Evolutionary conservation across 2,888 invertebrate genomes (phyloP).

Genomic region (Diaphora mendica): DNA sequence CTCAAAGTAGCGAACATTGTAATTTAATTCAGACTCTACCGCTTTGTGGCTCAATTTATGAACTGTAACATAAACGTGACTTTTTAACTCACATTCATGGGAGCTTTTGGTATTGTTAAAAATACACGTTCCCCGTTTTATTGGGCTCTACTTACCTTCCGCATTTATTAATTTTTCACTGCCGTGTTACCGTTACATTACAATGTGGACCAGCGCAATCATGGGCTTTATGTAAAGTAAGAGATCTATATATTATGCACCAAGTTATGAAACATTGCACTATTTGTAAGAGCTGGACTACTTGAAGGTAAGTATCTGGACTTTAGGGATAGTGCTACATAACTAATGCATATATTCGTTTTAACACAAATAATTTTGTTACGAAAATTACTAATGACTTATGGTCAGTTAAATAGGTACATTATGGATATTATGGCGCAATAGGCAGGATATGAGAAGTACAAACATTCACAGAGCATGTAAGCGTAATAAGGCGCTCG

Average conservation of each 20-base stretch:
- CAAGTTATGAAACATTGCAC: neutral
- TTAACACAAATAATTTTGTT: too few relatives aligned
- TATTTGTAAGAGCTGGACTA: neutral
- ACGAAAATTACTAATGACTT: too few relatives aligned
- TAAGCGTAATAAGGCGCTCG: too few relatives aligned
- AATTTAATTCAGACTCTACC: conserved; percentile 2
- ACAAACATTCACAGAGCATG: too few relatives aligned
- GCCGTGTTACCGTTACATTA: conserved; percentile 46
- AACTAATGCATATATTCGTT: too few relatives aligned
- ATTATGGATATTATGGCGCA: too few relatives aligned
- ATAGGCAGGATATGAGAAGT: too few relatives aligned
- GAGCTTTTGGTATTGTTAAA: conserved; percentile 19
- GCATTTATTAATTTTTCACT: conserved; percentile 41
- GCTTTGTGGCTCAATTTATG: conserved; percentile 1
- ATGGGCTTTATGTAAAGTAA: conserved; percentile 29
- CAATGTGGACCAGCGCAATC: conserved; percentile 40
- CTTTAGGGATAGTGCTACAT: neutral
- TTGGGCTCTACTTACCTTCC: conserved; percentile 26
- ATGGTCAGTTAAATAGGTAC: too few relatives aligned
- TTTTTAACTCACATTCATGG: conserved; percentile 19
- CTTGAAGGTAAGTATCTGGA: neutral
- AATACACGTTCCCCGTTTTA: conserved; percentile 27
- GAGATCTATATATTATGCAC: conserved; percentile 4
- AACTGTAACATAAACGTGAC: conserved; percentile 3
- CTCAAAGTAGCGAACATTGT: neutral